Conservation (phyloP, 2,888 invertebrate genomes). For the Hypsopygia costalis region DNA sequence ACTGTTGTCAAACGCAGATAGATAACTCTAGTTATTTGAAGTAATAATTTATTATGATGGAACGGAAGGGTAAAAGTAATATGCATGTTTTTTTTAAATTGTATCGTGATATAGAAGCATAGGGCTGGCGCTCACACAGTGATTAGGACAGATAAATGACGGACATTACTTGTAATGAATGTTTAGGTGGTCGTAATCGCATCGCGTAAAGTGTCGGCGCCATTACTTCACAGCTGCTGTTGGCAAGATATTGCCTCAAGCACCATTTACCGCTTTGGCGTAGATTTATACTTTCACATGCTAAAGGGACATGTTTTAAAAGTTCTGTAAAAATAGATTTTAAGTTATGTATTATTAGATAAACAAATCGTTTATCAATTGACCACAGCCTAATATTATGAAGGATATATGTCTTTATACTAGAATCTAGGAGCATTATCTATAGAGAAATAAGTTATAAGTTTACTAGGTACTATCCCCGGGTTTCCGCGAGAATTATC, state of each 20-base stretch:
- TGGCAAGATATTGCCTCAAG: slow-evolving; percentile 73
- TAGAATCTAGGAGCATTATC: no score
- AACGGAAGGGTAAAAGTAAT: not conserved
- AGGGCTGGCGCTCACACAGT: slow-evolving; percentile 56
- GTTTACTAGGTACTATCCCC: no score
- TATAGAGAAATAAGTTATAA: no score
- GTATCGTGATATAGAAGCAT: slow-evolving; percentile 30
- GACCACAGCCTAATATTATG: no score
- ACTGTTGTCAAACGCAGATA: no score
- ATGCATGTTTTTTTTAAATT: slow-evolving; percentile 30
- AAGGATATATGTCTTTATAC: no score
- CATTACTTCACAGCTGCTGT: slow-evolving; percentile 77
- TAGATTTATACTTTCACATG: slow-evolving; percentile 58
- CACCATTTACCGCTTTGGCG: slow-evolving; percentile 61
- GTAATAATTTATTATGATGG: not conserved
- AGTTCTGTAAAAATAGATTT: slow-evolving; percentile 32
- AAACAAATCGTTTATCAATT: no score
- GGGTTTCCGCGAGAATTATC: no score
- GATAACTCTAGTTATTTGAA: not conserved
- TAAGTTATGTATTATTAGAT: not conserved
- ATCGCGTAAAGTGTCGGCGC: slow-evolving; percentile 78
- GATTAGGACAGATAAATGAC: slow-evolving; percentile 79
- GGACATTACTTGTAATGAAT: slow-evolving; percentile 80
- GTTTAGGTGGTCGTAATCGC: slow-evolving; percentile 80
- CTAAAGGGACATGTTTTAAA: slow-evolving; percentile 42